A percentile compares a stretch with the other conserved stretches of the same genome.
These are phyloP conservation scores for Tetragonisca angustula DNA, from an alignment of 2,888 invertebrate species.

Conservation along the genomic window DNA sequence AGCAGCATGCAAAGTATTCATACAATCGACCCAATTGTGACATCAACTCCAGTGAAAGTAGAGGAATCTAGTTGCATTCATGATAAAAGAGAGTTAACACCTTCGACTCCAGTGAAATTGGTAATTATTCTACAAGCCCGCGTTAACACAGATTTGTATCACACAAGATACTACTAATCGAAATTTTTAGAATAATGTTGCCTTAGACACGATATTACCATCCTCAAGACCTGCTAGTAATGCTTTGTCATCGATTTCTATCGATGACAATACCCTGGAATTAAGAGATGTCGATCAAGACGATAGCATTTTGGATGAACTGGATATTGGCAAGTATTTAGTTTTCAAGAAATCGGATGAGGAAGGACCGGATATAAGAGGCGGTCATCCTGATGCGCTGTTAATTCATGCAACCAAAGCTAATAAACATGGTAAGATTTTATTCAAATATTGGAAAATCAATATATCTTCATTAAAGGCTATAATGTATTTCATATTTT, in stretches of 20 bases:
- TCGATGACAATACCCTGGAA: conserved; percentile 79
- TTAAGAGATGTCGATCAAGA: conserved; percentile 77
- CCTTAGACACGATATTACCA: conserved; percentile 74
- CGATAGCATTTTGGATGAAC: conserved; percentile 88
- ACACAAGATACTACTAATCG: neutral
- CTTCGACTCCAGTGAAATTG: conserved; percentile 74
- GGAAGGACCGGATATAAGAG: conserved; percentile 96
- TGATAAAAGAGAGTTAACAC: conserved; percentile 75
- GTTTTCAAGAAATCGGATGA: conserved; percentile 92
- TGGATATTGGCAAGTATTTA: conserved; percentile 92
- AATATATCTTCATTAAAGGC: neutral
- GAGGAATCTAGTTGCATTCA: conserved; percentile 66
- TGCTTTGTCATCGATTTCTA: conserved; percentile 79
- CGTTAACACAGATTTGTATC: conserved; percentile 1
- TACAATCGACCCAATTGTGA: conserved; percentile 73
- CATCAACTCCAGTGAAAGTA: conserved; percentile 79
- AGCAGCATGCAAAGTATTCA: conserved; percentile 84
- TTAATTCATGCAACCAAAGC: conserved; percentile 98
- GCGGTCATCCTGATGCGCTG: conserved; percentile 96
- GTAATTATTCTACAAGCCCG: conserved; percentile 58
- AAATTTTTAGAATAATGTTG: conserved; percentile 75
- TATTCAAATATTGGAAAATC: neutral
- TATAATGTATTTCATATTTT: conserved; percentile 36
- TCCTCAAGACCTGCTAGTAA: conserved; percentile 80
- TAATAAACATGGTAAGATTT: conserved; percentile 90